Evolutionary conservation across 1,140 invertebrate genomes (phyloP).

Genomic region (Neelides sp.): DNA sequence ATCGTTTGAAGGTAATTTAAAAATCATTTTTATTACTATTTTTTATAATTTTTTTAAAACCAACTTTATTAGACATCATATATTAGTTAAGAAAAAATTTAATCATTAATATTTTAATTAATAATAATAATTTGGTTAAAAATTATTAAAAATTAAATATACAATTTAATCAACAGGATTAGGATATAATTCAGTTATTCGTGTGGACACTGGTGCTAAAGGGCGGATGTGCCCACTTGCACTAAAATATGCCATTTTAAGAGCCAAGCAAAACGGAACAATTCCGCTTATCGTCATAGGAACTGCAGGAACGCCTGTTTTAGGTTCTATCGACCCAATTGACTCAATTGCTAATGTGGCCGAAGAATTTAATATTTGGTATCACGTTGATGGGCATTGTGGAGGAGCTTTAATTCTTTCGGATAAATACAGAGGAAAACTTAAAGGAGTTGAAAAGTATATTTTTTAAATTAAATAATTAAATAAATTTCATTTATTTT

Average conservation of each 20-base stretch:
- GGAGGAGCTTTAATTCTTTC: conserved; percentile 14
- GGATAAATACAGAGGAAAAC: neutral
- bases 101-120: neutral
- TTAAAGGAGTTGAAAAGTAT: conserved; percentile 14
- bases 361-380: conserved; percentile 11
- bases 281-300: conserved; percentile 15
- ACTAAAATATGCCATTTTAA: neutral
- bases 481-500: no score
- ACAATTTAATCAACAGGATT: conserved; percentile 2
- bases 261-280: neutral
- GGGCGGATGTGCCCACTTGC: conserved; percentile 10
- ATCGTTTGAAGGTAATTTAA: conserved; percentile 3
- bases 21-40: conserved; percentile 1
- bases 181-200: neutral
- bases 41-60: neutral
- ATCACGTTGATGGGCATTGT: conserved; percentile 21
- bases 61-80: neutral
- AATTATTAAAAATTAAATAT: neutral
- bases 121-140: neutral
- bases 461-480: neutral
- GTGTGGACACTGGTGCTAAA: neutral
- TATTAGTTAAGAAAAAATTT: neutral
- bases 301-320: conserved; percentile 12
- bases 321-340: conserved; percentile 17
- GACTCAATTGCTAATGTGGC: conserved; percentile 14